phyloP scores from a whole-genome alignment of 2,113 vertebrate genomes.

The Myrmecophaga tridactyla region DNA sequence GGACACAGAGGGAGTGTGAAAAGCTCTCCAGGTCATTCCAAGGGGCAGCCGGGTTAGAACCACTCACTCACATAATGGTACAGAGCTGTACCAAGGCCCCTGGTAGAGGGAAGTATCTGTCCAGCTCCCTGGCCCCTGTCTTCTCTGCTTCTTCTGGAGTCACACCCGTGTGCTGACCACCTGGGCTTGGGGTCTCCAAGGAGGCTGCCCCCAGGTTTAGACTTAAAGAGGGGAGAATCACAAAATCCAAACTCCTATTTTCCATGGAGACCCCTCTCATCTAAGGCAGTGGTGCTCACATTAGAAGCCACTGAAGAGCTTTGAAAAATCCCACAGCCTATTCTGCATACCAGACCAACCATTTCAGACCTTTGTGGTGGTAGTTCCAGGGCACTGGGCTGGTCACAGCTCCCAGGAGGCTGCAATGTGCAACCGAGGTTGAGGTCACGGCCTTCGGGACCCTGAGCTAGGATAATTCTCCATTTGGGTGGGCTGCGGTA shows the following conservation, averaged over 20 bases:
- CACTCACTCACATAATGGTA: fast-evolving
- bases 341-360: background rate
- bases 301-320: too few species aligned
- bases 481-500: background rate
- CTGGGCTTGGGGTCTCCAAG: background rate
- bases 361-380: fast-evolving
- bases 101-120: fast-evolving
- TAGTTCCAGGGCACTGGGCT: fast-evolving
- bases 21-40: background rate
- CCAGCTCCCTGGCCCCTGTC: fast-evolving
- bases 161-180: background rate
- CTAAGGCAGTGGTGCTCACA: background rate
- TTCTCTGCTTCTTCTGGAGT: background rate
- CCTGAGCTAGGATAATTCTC: background rate
- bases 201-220: background rate
- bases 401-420: background rate
- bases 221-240: background rate
- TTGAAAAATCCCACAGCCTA: background rate
- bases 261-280: background rate
- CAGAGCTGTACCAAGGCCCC: background rate
- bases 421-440: fast-evolving
- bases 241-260: background rate
- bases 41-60: fast-evolving
- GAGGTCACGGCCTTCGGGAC: background rate
- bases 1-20: too few species aligned